Evolutionary conservation across 2,888 invertebrate genomes (phyloP).

Genomic region (Alentia gelatinosa): DNA sequence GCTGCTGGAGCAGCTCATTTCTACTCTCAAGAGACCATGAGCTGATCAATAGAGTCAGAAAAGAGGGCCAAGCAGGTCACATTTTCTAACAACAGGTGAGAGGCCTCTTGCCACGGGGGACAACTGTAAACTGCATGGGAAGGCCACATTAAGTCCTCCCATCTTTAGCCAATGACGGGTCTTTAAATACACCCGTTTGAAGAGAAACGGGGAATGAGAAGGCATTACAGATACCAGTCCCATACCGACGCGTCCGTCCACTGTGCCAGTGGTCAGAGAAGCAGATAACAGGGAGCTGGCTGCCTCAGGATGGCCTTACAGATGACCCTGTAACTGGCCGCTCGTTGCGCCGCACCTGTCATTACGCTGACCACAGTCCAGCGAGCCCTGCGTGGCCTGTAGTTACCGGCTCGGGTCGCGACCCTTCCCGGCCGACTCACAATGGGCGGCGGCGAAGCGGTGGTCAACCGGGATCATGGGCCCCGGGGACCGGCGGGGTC

Average conservation of each 20-base stretch:
- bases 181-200: too few relatives aligned
- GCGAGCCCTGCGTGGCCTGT: background rate
- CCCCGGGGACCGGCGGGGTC: background rate
- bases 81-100: too few relatives aligned
- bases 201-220: too few relatives aligned
- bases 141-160: too few relatives aligned
- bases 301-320: background rate
- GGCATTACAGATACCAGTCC: too few relatives aligned
- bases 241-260: background rate
- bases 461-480: background rate
- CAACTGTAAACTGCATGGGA: too few relatives aligned
- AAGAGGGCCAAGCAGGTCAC: too few relatives aligned
- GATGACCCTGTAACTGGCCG: background rate
- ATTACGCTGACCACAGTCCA: conserved; percentile 1
- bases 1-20: too few relatives aligned
- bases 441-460: background rate
- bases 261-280: background rate
- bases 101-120: too few relatives aligned
- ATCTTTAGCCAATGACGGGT: too few relatives aligned
- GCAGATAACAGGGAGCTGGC: conserved; percentile 12
- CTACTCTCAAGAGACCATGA: too few relatives aligned
- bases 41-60: too few relatives aligned
- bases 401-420: background rate
- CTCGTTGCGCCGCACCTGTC: background rate
- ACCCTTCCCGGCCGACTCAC: background rate